Conservation (phyloP, 2,888 invertebrate species). For the Leptinotarsa haldemani region DNA sequence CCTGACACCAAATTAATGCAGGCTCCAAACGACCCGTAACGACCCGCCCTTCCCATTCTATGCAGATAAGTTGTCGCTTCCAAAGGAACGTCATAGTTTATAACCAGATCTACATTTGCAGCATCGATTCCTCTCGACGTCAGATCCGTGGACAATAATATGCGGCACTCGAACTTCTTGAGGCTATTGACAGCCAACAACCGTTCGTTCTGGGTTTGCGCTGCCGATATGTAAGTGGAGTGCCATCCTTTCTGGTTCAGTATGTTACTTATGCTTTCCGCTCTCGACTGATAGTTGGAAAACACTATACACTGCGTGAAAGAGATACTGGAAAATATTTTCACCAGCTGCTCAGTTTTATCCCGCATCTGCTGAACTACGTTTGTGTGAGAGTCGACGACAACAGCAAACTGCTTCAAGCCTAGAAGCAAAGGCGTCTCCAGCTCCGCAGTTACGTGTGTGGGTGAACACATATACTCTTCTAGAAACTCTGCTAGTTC, state of each 20-base stretch:
- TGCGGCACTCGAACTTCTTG: conserved; percentile 83
- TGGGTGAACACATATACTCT: conserved; percentile 82
- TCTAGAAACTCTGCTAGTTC: conserved; percentile 77
- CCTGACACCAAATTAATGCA: conserved; percentile 80
- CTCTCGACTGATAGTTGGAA: conserved; percentile 88
- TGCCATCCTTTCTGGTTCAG: conserved; percentile 82
- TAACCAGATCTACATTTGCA: conserved; percentile 90
- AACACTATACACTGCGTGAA: conserved; percentile 95
- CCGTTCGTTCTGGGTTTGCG: conserved; percentile 82
- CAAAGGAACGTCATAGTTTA: conserved; percentile 89
- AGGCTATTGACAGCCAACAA: conserved; percentile 81
- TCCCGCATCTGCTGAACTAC: conserved; percentile 74
- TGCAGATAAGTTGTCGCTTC: conserved; percentile 90
- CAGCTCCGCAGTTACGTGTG: conserved; percentile 79
- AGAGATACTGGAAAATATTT: conserved; percentile 76
- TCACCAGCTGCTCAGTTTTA: conserved; percentile 75
- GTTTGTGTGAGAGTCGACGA: conserved; percentile 73
- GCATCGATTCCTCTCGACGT: conserved; percentile 96
- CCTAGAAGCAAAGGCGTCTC: conserved; percentile 81
- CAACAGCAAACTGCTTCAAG: conserved; percentile 79
- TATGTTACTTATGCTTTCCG: conserved; percentile 80
- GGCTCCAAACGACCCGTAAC: conserved; percentile 89
- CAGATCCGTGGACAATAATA: conserved; percentile 91
- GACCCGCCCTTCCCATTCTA: conserved; percentile 94
- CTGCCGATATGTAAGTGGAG: conserved; percentile 80